These are phyloP conservation scores for Sturnus vulgaris DNA, from an alignment of 2,113 vertebrate genomes.

Conservation along the genomic window DNA sequence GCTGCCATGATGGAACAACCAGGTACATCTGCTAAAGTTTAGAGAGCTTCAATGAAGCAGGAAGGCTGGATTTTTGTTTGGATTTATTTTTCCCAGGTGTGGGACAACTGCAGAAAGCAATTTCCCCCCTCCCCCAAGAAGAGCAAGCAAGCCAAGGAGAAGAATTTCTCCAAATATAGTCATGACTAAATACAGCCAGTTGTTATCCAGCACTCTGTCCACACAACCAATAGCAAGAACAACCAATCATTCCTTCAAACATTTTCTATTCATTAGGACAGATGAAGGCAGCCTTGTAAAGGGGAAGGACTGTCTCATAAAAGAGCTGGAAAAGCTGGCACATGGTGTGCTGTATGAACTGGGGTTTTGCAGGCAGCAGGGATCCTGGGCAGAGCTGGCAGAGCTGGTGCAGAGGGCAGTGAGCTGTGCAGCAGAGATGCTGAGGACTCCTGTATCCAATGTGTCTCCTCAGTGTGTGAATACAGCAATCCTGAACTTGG, in stretches of 20 bases:
- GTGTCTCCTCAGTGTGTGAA: background rate
- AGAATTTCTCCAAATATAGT: background rate
- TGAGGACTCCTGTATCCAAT: background rate
- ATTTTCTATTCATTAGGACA: background rate
- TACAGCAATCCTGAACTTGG: rapidly evolving
- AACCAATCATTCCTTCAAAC: background rate
- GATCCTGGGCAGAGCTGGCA: background rate
- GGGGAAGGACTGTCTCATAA: background rate
- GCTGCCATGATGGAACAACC: background rate
- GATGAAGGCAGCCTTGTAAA: background rate
- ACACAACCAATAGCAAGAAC: background rate
- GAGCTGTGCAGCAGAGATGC: background rate
- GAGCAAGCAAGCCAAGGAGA: background rate
- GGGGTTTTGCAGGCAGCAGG: background rate
- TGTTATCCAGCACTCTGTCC: background rate
- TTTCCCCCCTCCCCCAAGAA: background rate
- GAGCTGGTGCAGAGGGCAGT: background rate
- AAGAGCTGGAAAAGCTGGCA: background rate
- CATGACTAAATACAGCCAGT: background rate
- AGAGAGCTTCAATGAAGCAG: background rate
- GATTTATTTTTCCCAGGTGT: too few species aligned
- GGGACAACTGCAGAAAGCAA: background rate
- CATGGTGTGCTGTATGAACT: background rate
- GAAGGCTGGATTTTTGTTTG: background rate
- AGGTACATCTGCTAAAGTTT: background rate